Percentiles rank a stretch among this genome's conserved stretches.
These are phyloP conservation scores for Aepyceros melampus DNA, from an alignment of 2,113 vertebrate genomes.

Conservation along the genomic window DNA sequence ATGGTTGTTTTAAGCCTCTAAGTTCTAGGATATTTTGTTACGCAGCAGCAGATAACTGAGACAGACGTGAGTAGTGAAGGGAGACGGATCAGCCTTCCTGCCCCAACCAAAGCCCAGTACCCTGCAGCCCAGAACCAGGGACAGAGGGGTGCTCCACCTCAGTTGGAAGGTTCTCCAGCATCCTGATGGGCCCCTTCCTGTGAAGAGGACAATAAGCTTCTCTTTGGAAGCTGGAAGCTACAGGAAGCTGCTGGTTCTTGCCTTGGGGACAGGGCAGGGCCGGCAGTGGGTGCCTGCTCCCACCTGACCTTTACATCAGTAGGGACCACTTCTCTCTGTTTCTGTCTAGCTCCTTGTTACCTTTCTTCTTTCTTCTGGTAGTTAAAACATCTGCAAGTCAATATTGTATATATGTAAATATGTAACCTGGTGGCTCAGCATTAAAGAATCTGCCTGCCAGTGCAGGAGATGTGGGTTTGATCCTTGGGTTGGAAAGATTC, in stretches of 20 bases:
- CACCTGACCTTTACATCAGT: background rate
- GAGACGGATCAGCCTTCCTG: background rate
- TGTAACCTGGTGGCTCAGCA: background rate
- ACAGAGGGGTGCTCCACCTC: background rate
- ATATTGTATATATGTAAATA: background rate
- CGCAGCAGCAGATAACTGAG: background rate
- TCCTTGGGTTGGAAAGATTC: background rate
- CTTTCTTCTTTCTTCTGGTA: background rate
- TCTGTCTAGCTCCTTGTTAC: background rate
- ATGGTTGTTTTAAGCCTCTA: background rate
- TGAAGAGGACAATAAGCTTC: conserved; percentile 43
- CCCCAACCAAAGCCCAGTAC: background rate
- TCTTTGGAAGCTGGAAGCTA: conserved; percentile 36
- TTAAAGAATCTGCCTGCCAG: background rate
- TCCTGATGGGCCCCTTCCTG: background rate
- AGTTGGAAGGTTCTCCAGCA: no score
- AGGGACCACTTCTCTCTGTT: background rate
- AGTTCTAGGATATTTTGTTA: background rate
- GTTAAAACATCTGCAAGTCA: background rate
- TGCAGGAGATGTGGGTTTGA: background rate
- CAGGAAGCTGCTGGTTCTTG: background rate
- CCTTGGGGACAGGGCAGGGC: background rate
- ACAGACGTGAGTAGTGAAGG: background rate
- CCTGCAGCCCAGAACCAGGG: background rate
- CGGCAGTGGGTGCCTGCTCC: background rate